Percentiles rank a stretch among this genome's conserved stretches.
phyloP scores from a whole-genome alignment of 1,140 invertebrate species.

The Lordiphosa collinella region DNA sequence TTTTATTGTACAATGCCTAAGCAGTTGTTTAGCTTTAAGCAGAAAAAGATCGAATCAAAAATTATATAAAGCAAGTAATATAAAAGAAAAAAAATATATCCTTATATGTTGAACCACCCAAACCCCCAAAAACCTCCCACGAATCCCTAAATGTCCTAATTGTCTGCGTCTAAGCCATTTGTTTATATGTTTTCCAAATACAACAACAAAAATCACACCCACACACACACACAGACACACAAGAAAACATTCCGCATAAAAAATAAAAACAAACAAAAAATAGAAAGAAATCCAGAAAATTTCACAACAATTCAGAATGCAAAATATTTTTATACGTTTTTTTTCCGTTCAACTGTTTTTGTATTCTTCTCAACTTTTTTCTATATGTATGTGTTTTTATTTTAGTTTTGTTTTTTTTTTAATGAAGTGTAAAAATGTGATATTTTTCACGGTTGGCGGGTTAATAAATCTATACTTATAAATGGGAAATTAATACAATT shows the following conservation, averaged over 20 bases:
- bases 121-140: constrained; percentile 31
- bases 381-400: constrained; percentile 22
- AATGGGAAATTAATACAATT: too few relatives aligned
- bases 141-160: constrained; percentile 80
- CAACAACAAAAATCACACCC: constrained; percentile 51
- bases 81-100: constrained; percentile 45
- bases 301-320: constrained; percentile 67
- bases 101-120: constrained; percentile 65
- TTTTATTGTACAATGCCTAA: constrained; percentile 8
- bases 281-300: constrained; percentile 45
- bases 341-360: background rate
- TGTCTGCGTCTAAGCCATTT: constrained; percentile 83
- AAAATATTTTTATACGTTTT: constrained; percentile 36
- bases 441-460: constrained; percentile 48
- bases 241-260: constrained; percentile 46
- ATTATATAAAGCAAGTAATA: constrained; percentile 15
- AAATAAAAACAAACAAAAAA: constrained; percentile 21
- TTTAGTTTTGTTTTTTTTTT: constrained; percentile 4
- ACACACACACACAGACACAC: constrained; percentile 32
- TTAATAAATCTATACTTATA: constrained; percentile 7
- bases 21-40: constrained; percentile 5
- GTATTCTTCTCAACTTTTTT: constrained; percentile 15
- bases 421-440: constrained; percentile 39
- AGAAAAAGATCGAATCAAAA: constrained; percentile 29
- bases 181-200: constrained; percentile 79